Evolutionary conservation across 2,888 invertebrate genomes (phyloP).

Genomic region (Brachypterus glaber): DNA sequence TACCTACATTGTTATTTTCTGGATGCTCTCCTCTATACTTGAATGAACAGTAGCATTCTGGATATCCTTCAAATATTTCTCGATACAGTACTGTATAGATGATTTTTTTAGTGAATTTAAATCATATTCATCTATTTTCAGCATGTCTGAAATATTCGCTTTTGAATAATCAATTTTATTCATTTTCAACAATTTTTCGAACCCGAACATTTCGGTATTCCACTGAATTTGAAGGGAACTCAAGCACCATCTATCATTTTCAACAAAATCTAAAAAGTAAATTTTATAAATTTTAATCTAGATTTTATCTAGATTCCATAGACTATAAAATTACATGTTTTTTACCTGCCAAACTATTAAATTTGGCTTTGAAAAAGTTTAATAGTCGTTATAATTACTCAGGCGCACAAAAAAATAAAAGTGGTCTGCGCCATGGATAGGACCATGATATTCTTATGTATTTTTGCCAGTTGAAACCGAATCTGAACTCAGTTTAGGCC

Average conservation of each 20-base stretch:
- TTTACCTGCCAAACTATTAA: too few species aligned
- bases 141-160: constrained; percentile 28
- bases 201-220: constrained; percentile 39
- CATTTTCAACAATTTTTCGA: constrained; percentile 33
- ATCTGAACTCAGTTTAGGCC: too few species aligned
- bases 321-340: too few species aligned
- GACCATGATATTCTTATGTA: too few species aligned
- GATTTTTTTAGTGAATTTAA: constrained; percentile 44
- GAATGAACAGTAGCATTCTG: constrained; percentile 56
- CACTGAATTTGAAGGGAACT: constrained; percentile 40
- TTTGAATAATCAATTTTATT: constrained; percentile 24
- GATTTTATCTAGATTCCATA: background rate
- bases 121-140: constrained; percentile 40
- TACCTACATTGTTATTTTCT: too few species aligned
- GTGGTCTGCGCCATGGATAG: too few species aligned
- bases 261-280: constrained; percentile 19
- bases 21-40: constrained; percentile 46
- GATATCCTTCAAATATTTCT: constrained; percentile 47
- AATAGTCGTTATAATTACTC: too few species aligned
- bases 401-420: too few species aligned
- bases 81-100: constrained; percentile 45
- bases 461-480: too few species aligned
- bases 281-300: constrained; percentile 3
- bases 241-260: constrained; percentile 33
- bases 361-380: background rate